Evolutionary conservation across 1,140 invertebrate species (phyloP).

Genomic region (Eciton burchellii): DNA sequence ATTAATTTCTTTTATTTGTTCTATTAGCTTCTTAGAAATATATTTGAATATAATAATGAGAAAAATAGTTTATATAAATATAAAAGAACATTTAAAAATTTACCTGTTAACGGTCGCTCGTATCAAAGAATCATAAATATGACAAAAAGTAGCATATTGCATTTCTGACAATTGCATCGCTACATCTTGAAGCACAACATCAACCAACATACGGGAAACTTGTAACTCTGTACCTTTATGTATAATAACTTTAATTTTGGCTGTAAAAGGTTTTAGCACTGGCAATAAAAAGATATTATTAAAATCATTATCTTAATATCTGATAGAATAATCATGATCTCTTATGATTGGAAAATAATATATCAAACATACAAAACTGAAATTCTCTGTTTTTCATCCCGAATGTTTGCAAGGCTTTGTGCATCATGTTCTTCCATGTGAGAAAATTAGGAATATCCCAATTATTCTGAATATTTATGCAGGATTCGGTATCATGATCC

Average conservation of each 20-base stretch:
- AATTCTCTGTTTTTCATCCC: slow-evolving; percentile 91
- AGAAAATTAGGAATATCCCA: slow-evolving; percentile 87
- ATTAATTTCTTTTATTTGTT: not conserved
- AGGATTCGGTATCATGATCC: slow-evolving; percentile 88
- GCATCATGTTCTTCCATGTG: slow-evolving; percentile 90
- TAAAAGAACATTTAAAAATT: slow-evolving; percentile 24
- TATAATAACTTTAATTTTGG: slow-evolving; percentile 93
- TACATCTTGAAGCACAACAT: slow-evolving; percentile 92
- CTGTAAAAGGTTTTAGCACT: slow-evolving; percentile 91
- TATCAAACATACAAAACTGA: slow-evolving; percentile 89
- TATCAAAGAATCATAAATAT: slow-evolving; percentile 89
- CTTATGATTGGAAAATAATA: not conserved
- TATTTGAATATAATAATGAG: not conserved
- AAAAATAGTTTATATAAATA: too few relatives aligned
- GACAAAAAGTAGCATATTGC: slow-evolving; percentile 90
- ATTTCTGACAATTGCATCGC: slow-evolving; percentile 90
- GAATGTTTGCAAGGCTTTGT: slow-evolving; percentile 91
- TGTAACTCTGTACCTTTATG: slow-evolving; percentile 90
- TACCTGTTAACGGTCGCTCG: slow-evolving; percentile 90
- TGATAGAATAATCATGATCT: not conserved
- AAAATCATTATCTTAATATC: not conserved
- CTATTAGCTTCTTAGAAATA: slow-evolving; percentile 4
- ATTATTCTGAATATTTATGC: slow-evolving; percentile 82
- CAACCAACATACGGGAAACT: slow-evolving; percentile 90
- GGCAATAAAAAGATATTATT: slow-evolving; percentile 56